phyloP scores from a whole-genome alignment of 2,888 invertebrate species.

The Machimus atricapillus region DNA sequence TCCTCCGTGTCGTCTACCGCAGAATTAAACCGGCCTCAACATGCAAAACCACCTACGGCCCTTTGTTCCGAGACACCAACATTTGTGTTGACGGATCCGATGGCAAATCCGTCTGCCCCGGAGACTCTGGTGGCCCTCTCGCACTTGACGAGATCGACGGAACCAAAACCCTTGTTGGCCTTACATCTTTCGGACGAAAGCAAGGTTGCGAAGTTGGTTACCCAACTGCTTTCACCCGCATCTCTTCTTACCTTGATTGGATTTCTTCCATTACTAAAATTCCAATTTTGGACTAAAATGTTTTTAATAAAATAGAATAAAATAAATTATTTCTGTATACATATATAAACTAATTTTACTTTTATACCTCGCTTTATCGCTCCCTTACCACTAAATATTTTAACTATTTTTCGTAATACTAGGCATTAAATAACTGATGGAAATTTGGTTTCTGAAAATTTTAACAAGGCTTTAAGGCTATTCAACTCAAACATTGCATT shows the following conservation, averaged over 20 bases:
- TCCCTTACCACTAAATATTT: not conserved
- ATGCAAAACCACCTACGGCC: not conserved
- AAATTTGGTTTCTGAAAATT: no score
- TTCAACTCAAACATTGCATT: no score
- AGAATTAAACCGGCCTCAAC: not conserved
- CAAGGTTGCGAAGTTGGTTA: conserved; percentile 53
- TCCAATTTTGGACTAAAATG: not conserved
- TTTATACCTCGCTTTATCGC: not conserved
- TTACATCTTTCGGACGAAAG: conserved; percentile 55
- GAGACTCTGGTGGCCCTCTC: conserved; percentile 59
- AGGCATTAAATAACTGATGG: no score
- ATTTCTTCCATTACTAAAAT: conserved; percentile 47
- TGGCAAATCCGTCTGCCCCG: conserved; percentile 54
- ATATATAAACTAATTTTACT: not conserved
- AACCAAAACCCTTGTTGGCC: conserved; percentile 51
- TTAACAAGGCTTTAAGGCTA: no score
- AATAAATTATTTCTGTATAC: not conserved
- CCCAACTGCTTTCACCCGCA: conserved; percentile 55
- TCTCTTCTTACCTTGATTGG: conserved; percentile 57
- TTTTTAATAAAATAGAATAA: not conserved
- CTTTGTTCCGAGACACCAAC: conserved; percentile 43
- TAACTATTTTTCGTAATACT: no score
- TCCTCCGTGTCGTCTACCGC: not conserved
- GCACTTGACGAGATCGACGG: conserved; percentile 41
- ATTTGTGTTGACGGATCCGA: conserved; percentile 51